Conservation (phyloP, 2,888 invertebrate species). For the Ethmia dodecea region DNA sequence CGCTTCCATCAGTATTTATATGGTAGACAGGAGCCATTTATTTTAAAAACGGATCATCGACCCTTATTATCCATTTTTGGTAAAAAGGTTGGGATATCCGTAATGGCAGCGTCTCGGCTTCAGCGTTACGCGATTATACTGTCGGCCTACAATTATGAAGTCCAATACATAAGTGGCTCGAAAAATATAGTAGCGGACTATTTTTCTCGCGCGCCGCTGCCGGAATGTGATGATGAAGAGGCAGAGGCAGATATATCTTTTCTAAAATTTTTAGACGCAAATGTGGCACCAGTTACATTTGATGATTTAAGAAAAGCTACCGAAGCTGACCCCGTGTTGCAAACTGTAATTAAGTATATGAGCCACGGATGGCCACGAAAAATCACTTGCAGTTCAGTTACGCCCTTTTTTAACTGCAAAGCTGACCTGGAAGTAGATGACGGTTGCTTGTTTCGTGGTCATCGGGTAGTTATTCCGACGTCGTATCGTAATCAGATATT, state of each 20-base stretch:
- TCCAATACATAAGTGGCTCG: slow-evolving; percentile 7
- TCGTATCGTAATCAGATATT: not conserved
- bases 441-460: no score
- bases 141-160: slow-evolving; percentile 6
- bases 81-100: not conserved
- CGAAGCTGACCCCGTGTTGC: not conserved
- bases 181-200: no score
- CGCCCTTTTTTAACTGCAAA: no score
- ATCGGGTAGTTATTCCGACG: not conserved
- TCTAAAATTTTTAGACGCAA: not conserved
- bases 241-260: no score
- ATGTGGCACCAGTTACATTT: no score
- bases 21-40: slow-evolving; percentile 14
- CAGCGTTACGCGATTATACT: slow-evolving; percentile 11
- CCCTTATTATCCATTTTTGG: slow-evolving; percentile 1
- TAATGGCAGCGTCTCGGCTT: slow-evolving; percentile 11
- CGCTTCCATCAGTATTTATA: slow-evolving; percentile 8
- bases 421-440: no score
- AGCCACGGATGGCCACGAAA: no score
- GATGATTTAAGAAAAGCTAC: no score
- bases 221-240: not conserved
- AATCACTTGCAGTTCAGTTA: no score
- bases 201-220: no score
- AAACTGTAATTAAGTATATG: no score
- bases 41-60: slow-evolving; percentile 4